Percentiles rank a stretch among this genome's conserved stretches.
Evolutionary conservation across 2,888 invertebrate species (phyloP).

Genomic region (Papilio protenor): DNA sequence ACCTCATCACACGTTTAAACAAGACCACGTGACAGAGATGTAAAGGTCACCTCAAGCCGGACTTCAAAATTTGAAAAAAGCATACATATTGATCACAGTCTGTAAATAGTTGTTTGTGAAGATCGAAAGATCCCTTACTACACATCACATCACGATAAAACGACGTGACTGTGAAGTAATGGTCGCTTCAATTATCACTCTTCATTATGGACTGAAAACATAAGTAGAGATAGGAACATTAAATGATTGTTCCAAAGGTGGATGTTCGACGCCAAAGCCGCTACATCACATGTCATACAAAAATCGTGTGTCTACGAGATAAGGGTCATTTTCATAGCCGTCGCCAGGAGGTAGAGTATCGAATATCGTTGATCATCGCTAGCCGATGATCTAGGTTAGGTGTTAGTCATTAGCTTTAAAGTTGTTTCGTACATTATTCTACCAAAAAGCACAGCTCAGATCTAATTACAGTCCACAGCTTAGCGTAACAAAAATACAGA

Average conservation of each 20-base stretch:
- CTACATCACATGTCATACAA: not conserved
- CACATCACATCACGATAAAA: constrained; percentile 13
- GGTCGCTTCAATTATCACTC: not conserved
- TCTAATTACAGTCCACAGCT: not conserved
- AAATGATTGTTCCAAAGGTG: not conserved
- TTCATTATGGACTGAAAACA: not conserved
- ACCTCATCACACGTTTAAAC: constrained; percentile 2
- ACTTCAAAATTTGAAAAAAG: not conserved
- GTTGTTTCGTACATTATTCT: too few species aligned
- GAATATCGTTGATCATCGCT: too few species aligned
- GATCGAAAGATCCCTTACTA: not conserved
- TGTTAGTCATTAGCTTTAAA: too few species aligned
- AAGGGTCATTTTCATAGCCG: not conserved
- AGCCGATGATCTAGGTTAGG: too few species aligned
- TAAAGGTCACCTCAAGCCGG: not conserved
- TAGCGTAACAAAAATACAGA: not conserved
- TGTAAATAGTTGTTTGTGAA: not conserved
- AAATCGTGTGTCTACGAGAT: not conserved
- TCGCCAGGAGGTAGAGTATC: too few species aligned
- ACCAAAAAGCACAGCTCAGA: too few species aligned
- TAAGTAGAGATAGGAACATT: not conserved
- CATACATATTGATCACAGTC: not conserved
- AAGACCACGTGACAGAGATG: constrained; percentile 1
- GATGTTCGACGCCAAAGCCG: not conserved
- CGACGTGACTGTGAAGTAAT: constrained; percentile 15